Conservation (phyloP, 2,888 invertebrate genomes). For the Brenthis hecate region DNA sequence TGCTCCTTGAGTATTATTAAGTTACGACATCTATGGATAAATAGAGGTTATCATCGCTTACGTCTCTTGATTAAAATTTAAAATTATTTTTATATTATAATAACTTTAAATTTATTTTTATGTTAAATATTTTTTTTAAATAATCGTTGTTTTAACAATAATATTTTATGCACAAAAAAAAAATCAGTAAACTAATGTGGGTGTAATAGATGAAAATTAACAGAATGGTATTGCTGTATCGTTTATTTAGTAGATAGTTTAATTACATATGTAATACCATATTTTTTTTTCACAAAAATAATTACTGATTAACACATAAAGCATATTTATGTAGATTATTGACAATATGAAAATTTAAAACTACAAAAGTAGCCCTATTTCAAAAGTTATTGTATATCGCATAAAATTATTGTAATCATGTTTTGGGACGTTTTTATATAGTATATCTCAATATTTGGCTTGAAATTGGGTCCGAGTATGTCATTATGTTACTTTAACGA, state of each 20-base stretch:
- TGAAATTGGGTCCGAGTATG: slow-evolving; percentile 10
- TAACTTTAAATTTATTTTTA: not conserved
- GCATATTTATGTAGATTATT: not conserved
- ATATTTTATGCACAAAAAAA: too few relatives aligned
- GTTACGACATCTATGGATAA: slow-evolving; percentile 50
- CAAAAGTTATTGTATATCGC: not conserved
- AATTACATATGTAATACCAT: not conserved
- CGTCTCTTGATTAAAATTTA: slow-evolving; percentile 22
- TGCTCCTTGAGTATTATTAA: slow-evolving; percentile 47
- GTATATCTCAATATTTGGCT: slow-evolving; percentile 1
- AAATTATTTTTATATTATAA: slow-evolving; percentile 13
- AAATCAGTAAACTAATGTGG: too few relatives aligned
- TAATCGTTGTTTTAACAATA: too few relatives aligned
- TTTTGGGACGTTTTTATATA: not conserved
- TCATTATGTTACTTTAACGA: slow-evolving; percentile 17
- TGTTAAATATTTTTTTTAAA: too few relatives aligned
- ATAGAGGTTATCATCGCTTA: slow-evolving; percentile 34
- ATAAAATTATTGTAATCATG: slow-evolving; percentile 16
- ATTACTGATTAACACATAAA: not conserved
- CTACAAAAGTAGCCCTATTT: not conserved
- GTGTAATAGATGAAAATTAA: too few relatives aligned
- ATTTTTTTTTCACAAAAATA: not conserved
- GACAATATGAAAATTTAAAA: slow-evolving; percentile 8
- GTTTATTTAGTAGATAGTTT: too few relatives aligned
- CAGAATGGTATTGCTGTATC: too few relatives aligned